Percentiles rank a stretch among this genome's conserved stretches.
phyloP scores from a whole-genome alignment of 2,888 invertebrate genomes.

The Cyclophora punctaria region DNA sequence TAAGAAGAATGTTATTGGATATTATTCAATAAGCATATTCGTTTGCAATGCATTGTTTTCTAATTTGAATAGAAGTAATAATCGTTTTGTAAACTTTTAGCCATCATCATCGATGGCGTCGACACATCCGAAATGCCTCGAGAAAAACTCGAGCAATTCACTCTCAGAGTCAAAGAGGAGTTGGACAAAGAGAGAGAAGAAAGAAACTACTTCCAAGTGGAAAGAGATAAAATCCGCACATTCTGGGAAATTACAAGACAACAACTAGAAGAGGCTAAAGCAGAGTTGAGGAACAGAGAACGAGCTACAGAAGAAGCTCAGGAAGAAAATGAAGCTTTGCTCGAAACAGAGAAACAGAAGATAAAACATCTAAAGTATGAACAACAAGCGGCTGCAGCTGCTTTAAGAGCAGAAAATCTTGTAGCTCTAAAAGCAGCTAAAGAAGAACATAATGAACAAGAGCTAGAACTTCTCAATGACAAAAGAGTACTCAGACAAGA shows the following conservation, averaged over 20 bases:
- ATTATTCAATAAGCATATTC: no score
- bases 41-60: background rate
- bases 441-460: slow-evolving; percentile 86
- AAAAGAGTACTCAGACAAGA: slow-evolving; percentile 80
- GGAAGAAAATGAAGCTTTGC: slow-evolving; percentile 89
- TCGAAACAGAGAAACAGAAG: slow-evolving; percentile 93
- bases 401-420: slow-evolving; percentile 88
- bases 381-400: slow-evolving; percentile 88
- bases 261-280: slow-evolving; percentile 89
- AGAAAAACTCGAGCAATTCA: slow-evolving; percentile 93
- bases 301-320: slow-evolving; percentile 91
- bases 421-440: slow-evolving; percentile 88
- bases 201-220: slow-evolving; percentile 95
- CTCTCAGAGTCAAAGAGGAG: slow-evolving; percentile 89
- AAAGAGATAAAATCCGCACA: slow-evolving; percentile 93
- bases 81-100: slow-evolving; percentile 35
- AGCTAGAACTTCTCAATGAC: slow-evolving; percentile 83
- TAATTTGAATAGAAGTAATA: no score
- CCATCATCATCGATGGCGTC: slow-evolving; percentile 88
- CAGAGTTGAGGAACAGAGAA: slow-evolving; percentile 79
- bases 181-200: slow-evolving; percentile 96
- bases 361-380: slow-evolving; percentile 95
- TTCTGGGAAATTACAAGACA: slow-evolving; percentile 97
- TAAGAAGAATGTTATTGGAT: no score
- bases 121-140: slow-evolving; percentile 94